Evolutionary conservation across 2,113 vertebrate genomes (phyloP).

Genomic region (Apistogramma diplotaenia): DNA sequence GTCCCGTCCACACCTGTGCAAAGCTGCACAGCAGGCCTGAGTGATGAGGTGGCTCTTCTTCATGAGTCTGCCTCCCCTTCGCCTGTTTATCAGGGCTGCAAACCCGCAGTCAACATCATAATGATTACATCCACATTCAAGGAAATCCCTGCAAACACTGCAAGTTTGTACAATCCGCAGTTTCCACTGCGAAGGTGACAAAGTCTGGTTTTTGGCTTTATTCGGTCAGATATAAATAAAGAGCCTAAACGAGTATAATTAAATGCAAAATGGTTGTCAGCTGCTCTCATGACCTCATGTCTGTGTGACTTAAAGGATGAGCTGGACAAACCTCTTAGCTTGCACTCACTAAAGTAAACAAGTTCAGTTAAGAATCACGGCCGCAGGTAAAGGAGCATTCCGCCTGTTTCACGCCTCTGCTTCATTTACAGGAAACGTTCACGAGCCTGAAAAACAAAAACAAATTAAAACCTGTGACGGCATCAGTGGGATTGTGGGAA

Average conservation of each 20-base stretch:
- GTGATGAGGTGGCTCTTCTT: constrained; percentile 4
- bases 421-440: not conserved
- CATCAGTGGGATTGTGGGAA: accelerated
- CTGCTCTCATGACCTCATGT: constrained; percentile 30
- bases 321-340: constrained; percentile 17
- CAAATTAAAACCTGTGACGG: not conserved
- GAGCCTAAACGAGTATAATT: constrained; percentile 14
- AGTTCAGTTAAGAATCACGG: not conserved
- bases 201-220: not conserved
- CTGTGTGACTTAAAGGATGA: constrained; percentile 36
- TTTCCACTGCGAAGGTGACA: not conserved
- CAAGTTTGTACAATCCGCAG: not conserved
- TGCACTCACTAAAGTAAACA: constrained; percentile 11
- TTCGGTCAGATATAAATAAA: not conserved
- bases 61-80: constrained; percentile 7
- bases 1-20: constrained; percentile 37
- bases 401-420: not conserved
- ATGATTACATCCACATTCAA: not conserved
- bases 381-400: not conserved
- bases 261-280: constrained; percentile 1
- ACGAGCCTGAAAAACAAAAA: not conserved
- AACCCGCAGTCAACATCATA: not conserved
- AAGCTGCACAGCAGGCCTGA: constrained; percentile 12
- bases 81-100: constrained; percentile 6
- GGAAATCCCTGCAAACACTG: not conserved